Evolutionary conservation across 1,140 invertebrate genomes (phyloP).

Genomic region (Zaprionus camerounensis): DNA sequence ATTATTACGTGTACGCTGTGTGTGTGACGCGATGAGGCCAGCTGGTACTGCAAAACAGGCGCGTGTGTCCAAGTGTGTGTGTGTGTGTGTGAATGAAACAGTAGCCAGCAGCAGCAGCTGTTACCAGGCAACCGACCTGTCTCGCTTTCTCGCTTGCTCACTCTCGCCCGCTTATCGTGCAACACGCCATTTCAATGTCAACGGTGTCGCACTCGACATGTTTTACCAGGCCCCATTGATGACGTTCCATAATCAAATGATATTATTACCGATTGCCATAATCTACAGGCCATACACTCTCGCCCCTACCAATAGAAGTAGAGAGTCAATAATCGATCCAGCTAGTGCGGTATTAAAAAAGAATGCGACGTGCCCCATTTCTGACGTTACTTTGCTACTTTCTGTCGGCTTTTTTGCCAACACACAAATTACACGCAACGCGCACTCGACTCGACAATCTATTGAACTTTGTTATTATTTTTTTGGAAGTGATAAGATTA

Average conservation of each 20-base stretch:
- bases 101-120: slow-evolving; percentile 35
- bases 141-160: slow-evolving; percentile 34
- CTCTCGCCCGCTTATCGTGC: slow-evolving; percentile 59
- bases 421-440: slow-evolving; percentile 7
- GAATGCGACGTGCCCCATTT: slow-evolving; percentile 19
- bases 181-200: slow-evolving; percentile 69
- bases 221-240: slow-evolving; percentile 62
- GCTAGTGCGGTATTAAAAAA: not conserved
- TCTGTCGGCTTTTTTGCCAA: not conserved
- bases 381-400: not conserved
- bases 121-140: slow-evolving; percentile 55
- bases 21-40: slow-evolving; percentile 23
- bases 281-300: not conserved
- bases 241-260: slow-evolving; percentile 54
- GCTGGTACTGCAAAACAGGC: not conserved
- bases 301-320: not conserved
- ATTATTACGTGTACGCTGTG: slow-evolving; percentile 65
- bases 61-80: not conserved
- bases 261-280: slow-evolving; percentile 12
- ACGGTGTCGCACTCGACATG: slow-evolving; percentile 55
- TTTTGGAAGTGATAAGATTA: slow-evolving; percentile 38
- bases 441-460: slow-evolving; percentile 10
- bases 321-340: not conserved
- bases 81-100: not conserved
- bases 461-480: slow-evolving; percentile 7